phyloP scores from a whole-genome alignment of 2,113 vertebrate species.

The Poeciliopsis retropinna region DNA sequence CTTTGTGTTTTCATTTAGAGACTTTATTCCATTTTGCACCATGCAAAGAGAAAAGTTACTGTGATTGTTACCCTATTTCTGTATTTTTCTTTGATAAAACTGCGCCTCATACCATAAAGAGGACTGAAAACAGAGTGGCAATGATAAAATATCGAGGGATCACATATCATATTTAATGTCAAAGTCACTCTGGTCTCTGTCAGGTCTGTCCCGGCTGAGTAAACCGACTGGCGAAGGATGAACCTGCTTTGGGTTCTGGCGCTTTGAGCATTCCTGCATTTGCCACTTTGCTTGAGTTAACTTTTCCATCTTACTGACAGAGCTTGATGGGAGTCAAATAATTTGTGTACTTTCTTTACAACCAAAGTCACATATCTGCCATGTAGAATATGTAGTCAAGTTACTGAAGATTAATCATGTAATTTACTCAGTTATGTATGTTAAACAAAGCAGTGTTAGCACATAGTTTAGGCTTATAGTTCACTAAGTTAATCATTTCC shows the following conservation, averaged over 20 bases:
- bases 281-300: not conserved
- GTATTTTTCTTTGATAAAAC: not conserved
- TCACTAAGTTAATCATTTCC: too few species aligned
- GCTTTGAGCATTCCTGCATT: conserved; percentile 2
- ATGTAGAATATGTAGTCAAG: not conserved
- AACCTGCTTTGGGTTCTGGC: conserved; percentile 9
- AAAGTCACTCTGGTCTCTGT: conserved; percentile 9
- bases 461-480: not conserved
- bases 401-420: not conserved
- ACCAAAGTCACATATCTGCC: not conserved
- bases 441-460: too few species aligned
- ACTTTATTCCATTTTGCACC: not conserved
- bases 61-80: not conserved
- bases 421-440: too few species aligned
- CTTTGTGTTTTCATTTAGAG: not conserved
- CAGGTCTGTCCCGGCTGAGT: conserved; percentile 13
- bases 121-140: not conserved
- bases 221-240: conserved; percentile 4
- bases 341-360: not conserved
- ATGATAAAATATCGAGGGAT: not conserved
- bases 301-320: conserved; percentile 11
- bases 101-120: not conserved
- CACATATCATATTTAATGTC: not conserved
- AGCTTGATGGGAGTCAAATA: not conserved
- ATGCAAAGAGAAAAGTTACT: not conserved